phyloP scores from a whole-genome alignment of 2,797 vertebrate species.

The Momotus momota region DNA sequence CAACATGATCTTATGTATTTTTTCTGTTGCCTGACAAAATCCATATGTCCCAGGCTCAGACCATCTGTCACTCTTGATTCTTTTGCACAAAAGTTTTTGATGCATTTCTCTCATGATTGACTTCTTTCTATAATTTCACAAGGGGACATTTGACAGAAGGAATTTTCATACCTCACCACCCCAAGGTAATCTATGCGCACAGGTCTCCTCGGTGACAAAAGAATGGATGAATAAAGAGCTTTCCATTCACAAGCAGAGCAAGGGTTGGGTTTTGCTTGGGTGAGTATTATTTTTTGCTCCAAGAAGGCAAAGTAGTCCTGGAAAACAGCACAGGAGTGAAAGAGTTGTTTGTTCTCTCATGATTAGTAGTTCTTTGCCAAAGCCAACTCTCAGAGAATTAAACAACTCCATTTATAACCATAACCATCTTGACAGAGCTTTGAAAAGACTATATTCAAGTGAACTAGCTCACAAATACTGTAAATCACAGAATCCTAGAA shows the following conservation, averaged over 20 bases:
- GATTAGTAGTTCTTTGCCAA: background rate
- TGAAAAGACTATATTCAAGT: background rate
- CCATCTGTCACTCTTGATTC: slow-evolving; percentile 45
- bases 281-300: fast-evolving
- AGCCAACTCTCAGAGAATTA: background rate
- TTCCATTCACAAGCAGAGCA: background rate
- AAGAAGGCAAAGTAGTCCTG: background rate
- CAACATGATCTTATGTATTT: slow-evolving; percentile 16
- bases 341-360: background rate
- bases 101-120: slow-evolving; percentile 29
- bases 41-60: slow-evolving; percentile 43
- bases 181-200: background rate
- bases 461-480: background rate
- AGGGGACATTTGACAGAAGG: slow-evolving; percentile 8
- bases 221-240: background rate
- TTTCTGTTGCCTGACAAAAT: slow-evolving; percentile 64
- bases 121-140: background rate
- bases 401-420: background rate
- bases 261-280: background rate
- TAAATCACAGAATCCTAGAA: too few relatives aligned
- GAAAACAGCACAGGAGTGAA: background rate
- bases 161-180: slow-evolving; percentile 24
- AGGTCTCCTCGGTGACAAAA: background rate
- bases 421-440: background rate
- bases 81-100: slow-evolving; percentile 15